Conservation (phyloP, 1,140 invertebrate genomes). For the Drosophila ananassae region DNA sequence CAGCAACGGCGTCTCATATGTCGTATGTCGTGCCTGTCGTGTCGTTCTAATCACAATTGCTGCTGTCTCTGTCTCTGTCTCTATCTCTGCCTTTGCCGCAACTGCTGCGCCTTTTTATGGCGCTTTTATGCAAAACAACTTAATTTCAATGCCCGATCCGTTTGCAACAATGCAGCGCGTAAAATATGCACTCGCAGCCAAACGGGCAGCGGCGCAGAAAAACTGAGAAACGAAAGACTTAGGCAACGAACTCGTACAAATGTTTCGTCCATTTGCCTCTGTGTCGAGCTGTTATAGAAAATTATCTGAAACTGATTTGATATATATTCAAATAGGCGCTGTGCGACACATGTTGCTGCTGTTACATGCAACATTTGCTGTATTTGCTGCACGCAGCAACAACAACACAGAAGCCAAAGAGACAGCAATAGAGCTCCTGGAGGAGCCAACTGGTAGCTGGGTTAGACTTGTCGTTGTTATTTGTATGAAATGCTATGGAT, state of each 20-base stretch:
- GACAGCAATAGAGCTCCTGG: slow-evolving; percentile 14
- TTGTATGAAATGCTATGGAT: slow-evolving; percentile 67
- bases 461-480: slow-evolving; percentile 55
- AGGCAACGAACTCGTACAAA: slow-evolving; percentile 74
- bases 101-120: slow-evolving; percentile 73
- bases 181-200: slow-evolving; percentile 73
- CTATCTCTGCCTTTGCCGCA: not conserved
- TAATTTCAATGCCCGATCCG: slow-evolving; percentile 66
- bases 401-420: slow-evolving; percentile 20
- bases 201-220: slow-evolving; percentile 5
- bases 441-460: slow-evolving; percentile 32
- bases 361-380: slow-evolving; percentile 78
- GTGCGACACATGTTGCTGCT: slow-evolving; percentile 76
- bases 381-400: slow-evolving; percentile 69
- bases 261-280: slow-evolving; percentile 59
- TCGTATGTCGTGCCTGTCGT: slow-evolving; percentile 80
- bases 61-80: slow-evolving; percentile 10
- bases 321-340: slow-evolving; percentile 82
- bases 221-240: slow-evolving; percentile 73
- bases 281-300: slow-evolving; percentile 74
- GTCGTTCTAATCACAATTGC: slow-evolving; percentile 82
- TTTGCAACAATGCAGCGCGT: slow-evolving; percentile 65
- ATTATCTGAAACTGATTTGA: slow-evolving; percentile 82
- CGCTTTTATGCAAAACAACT: slow-evolving; percentile 82
- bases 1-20: slow-evolving; percentile 60